Percentiles rank a stretch among this genome's conserved stretches.
Conservation (phyloP, 2,113 vertebrate species). For the Mesembrinibis cayennensis region DNA sequence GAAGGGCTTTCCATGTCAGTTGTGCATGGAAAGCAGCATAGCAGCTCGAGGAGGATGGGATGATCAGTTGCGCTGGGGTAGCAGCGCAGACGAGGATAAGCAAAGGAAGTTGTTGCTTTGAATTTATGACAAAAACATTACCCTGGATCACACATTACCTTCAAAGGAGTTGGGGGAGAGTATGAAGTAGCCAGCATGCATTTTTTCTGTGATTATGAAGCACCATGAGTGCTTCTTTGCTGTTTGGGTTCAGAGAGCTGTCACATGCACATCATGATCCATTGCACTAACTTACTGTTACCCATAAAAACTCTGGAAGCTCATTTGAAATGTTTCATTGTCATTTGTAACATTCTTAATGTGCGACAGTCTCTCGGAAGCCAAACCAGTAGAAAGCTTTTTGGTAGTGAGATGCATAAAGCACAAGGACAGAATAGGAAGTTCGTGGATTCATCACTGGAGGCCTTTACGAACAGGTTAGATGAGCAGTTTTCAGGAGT, state of each 20-base stretch:
- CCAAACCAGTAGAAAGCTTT: neutral
- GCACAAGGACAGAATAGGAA: too few relatives aligned
- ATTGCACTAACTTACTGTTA: accelerated
- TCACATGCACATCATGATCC: accelerated
- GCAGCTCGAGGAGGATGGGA: accelerated
- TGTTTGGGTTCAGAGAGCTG: neutral
- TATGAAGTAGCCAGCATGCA: accelerated
- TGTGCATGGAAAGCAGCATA: too few relatives aligned
- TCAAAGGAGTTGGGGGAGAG: neutral
- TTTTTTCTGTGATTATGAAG: neutral
- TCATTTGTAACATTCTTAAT: accelerated
- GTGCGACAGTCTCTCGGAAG: accelerated
- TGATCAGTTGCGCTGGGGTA: accelerated
- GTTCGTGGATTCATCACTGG: accelerated
- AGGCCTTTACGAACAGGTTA: neutral
- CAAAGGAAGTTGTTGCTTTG: neutral
- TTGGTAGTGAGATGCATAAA: neutral
- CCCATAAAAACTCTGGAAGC: neutral
- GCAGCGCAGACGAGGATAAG: too few relatives aligned
- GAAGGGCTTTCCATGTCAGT: accelerated
- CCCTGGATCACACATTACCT: accelerated
- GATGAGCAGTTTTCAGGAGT: neutral
- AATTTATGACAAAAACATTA: neutral
- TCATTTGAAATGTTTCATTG: accelerated
- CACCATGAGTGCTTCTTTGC: accelerated